Evolutionary conservation across 2,113 vertebrate genomes (phyloP), one percentile per base, ranked within the genome.

Genomic region (Heterochromis multidens): DNA sequence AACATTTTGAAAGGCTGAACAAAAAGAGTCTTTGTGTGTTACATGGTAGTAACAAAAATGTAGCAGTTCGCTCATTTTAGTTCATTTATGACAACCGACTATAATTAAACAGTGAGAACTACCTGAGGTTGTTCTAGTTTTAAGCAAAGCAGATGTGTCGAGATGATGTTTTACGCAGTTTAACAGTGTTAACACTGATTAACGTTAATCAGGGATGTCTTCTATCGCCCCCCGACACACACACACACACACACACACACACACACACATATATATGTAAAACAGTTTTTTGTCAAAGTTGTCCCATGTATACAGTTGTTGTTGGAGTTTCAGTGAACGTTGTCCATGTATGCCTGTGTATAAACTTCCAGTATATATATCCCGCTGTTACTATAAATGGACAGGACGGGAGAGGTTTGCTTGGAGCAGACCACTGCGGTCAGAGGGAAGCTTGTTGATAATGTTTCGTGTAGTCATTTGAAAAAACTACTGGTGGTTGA

Each of bases 301-400:
- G 23, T 11, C 12, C 3, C 25, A 17, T 49, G 65, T 72, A 21
- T 27, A 67, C 65, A 29, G 1, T 49, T 25, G 25, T 29, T 49
- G 49, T 49, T 27, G 1, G 65, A 21, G 27, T 74, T 74, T 40
- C 19, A 23, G 35, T 1, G 62, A 14, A 40, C 21, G 21, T 80
- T 85, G 87, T 79, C 83, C 83, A 88, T 89, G 81, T 89, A 84
- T 84, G 84, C 85, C 65, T 81, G 80, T 90, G 79, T 95, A 94
- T 94, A 93, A 95, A 92, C 92, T 95, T 92, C 89, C 90, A 94
- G 92, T 95, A 94, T 95, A 93, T 95, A 95, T 95, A 94, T 94
- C 90, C 94, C 91, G 90, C 94, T 93, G 95, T 96, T 96, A 96
- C 96, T 97, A 97, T 97, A 97, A 97, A 97, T 97, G 96, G 96